Percentiles rank a stretch among this genome's conserved stretches.
Conservation (phyloP, 1,140 invertebrate species). For the Zaprionus kolodkinae region DNA sequence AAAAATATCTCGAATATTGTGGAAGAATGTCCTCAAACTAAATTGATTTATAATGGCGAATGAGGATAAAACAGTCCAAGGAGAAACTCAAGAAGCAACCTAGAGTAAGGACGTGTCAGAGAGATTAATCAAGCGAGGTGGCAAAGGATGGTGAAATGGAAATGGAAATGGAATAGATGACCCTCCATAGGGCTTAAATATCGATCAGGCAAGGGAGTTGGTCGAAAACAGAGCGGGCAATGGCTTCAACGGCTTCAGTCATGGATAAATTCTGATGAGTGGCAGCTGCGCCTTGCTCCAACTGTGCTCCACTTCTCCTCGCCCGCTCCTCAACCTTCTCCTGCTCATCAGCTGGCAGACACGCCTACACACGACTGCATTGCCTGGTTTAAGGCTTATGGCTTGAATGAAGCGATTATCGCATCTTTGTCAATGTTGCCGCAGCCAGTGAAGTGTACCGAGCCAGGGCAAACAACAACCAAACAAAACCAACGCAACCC, state of each 20-base stretch:
- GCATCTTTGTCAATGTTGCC: slow-evolving; percentile 57
- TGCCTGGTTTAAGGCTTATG: slow-evolving; percentile 48
- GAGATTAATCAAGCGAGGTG: slow-evolving; percentile 18
- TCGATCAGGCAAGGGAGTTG: slow-evolving; percentile 7
- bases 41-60: not conserved
- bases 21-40: not conserved
- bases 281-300: not conserved
- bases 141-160: slow-evolving; percentile 1
- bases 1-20: not conserved
- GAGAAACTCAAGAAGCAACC: not conserved
- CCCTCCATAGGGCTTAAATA: slow-evolving; percentile 11
- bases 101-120: not conserved
- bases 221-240: not conserved
- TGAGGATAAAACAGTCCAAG: not conserved
- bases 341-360: slow-evolving; percentile 20
- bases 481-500: slow-evolving; percentile 30
- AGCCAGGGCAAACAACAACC: slow-evolving; percentile 47
- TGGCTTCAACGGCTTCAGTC: slow-evolving; percentile 18
- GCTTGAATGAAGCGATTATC: slow-evolving; percentile 53
- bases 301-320: not conserved
- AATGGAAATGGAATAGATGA: too few species aligned
- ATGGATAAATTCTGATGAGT: slow-evolving; percentile 35
- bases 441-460: slow-evolving; percentile 45
- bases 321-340: not conserved
- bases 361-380: slow-evolving; percentile 36